Conservation (phyloP, 2,797 vertebrate species). For the Trachops cirrhosus region DNA sequence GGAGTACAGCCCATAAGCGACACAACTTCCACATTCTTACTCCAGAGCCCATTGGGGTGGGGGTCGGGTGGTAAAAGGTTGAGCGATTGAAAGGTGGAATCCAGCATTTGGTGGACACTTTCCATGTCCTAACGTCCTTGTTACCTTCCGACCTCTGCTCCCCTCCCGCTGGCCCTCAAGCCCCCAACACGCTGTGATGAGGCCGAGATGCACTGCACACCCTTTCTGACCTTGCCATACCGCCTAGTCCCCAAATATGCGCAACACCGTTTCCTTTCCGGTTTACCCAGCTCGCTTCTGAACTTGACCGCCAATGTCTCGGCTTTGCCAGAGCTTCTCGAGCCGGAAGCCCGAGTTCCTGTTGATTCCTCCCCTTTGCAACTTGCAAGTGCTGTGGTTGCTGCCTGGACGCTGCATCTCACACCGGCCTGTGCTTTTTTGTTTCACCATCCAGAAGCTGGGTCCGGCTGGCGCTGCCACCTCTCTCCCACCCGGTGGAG, state of each 20-base stretch:
- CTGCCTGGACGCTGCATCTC: neutral
- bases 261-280: neutral
- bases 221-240: neutral
- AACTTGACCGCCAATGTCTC: rapidly evolving
- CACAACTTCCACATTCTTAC: neutral
- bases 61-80: neutral
- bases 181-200: rapidly evolving
- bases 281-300: neutral
- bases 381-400: neutral
- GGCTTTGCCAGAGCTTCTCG: neutral
- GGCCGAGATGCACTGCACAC: rapidly evolving
- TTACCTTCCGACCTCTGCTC: neutral
- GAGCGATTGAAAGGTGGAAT: neutral
- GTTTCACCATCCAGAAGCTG: neutral
- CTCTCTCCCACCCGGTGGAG: neutral
- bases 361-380: neutral
- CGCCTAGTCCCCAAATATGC: too few species aligned
- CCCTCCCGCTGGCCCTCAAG: neutral
- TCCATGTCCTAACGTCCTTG: neutral
- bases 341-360: neutral
- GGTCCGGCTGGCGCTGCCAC: rapidly evolving
- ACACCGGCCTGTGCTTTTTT: rapidly evolving
- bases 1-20: neutral
- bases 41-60: rapidly evolving
- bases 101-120: neutral